Evolutionary conservation across 1,140 invertebrate species (phyloP).

Genomic region (Zaprionus camerounensis): DNA sequence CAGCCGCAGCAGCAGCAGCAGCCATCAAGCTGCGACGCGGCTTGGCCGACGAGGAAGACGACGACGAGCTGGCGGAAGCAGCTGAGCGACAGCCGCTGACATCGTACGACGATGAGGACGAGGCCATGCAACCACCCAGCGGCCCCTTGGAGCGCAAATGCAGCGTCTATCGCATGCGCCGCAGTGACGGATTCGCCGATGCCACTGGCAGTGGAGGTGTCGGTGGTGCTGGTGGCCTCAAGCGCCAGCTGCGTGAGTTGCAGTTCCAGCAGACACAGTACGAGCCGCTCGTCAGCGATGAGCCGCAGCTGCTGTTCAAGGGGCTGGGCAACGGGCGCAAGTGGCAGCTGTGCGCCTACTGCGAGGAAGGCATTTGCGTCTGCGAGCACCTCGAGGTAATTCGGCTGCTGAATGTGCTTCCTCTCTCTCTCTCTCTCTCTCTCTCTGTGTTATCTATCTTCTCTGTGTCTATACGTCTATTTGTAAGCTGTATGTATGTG

Average conservation of each 20-base stretch:
- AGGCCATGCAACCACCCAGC: constrained; percentile 62
- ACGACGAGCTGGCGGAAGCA: constrained; percentile 58
- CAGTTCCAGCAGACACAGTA: constrained; percentile 81
- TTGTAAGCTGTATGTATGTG: neutral
- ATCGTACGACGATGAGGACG: constrained; percentile 66
- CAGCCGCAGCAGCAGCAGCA: constrained; percentile 52
- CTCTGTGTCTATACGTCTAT: constrained; percentile 8
- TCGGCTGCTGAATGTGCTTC: neutral
- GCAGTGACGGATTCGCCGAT: constrained; percentile 72
- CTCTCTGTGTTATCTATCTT: constrained; percentile 8
- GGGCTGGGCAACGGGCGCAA: constrained; percentile 73
- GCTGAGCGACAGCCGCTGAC: constrained; percentile 68
- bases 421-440: neutral
- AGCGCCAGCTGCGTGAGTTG: constrained; percentile 75
- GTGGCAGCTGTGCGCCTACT: constrained; percentile 78
- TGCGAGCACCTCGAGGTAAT: constrained; percentile 84
- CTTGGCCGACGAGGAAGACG: constrained; percentile 30
- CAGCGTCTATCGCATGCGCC: constrained; percentile 82
- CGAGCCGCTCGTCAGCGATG: constrained; percentile 75
- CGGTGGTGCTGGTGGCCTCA: constrained; percentile 48
- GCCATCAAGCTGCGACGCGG: constrained; percentile 58
- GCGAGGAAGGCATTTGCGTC: constrained; percentile 82
- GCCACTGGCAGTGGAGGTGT: constrained; percentile 18
- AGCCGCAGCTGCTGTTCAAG: constrained; percentile 77
- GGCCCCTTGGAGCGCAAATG: constrained; percentile 82